phyloP scores from a whole-genome alignment of 2,113 vertebrate species.

The Bufo bufo region DNA sequence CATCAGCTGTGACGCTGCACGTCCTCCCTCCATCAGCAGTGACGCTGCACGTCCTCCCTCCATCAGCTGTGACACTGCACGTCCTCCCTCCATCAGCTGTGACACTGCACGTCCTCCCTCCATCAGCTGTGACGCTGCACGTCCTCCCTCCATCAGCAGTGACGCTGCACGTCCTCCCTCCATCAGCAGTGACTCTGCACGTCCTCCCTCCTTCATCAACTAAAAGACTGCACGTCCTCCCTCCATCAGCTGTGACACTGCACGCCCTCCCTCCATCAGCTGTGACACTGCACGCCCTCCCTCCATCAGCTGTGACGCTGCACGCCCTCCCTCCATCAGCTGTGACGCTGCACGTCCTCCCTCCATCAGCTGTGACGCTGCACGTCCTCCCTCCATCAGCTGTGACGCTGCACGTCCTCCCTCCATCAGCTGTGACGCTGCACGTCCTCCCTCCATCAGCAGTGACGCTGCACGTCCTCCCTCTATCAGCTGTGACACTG shows the following conservation, averaged over 20 bases:
- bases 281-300: not conserved
- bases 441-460: no score
- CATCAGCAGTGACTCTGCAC: not conserved
- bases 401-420: no score
- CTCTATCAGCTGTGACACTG: no score
- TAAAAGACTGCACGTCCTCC: no score
- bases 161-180: not conserved
- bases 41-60: not conserved
- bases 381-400: no score
- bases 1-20: not conserved
- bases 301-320: not conserved
- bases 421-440: no score
- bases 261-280: not conserved
- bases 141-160: not conserved
- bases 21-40: not conserved
- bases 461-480: no score
- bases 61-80: not conserved
- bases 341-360: no score
- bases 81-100: not conserved
- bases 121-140: not conserved
- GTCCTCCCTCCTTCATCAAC: no score
- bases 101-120: not conserved
- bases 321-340: no score
- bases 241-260: not conserved
- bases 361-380: no score